Conservation (phyloP, 1,140 invertebrate species). For the Drosophila arizonae region DNA sequence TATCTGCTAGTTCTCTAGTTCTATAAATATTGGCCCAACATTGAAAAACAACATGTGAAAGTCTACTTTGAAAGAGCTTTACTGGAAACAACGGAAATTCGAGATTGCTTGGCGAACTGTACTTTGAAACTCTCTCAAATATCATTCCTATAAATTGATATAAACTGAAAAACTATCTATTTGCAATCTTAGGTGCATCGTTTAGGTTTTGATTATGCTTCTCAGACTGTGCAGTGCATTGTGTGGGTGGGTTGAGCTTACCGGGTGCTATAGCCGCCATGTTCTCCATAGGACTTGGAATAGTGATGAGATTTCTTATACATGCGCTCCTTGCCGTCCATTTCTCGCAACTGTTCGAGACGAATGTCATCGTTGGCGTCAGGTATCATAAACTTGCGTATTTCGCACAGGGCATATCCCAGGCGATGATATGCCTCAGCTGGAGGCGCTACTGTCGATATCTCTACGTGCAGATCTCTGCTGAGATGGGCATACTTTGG, state of each 20-base stretch:
- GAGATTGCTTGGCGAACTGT: no score
- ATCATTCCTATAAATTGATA: no score
- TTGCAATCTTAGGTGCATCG: no score
- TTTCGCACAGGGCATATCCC: slow-evolving; percentile 92
- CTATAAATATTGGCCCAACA: no score
- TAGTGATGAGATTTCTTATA: slow-evolving; percentile 81
- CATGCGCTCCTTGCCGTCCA: slow-evolving; percentile 83
- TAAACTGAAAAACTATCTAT: no score
- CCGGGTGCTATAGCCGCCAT: slow-evolving; percentile 69
- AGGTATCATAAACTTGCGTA: slow-evolving; percentile 88
- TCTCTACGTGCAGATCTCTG: slow-evolving; percentile 96
- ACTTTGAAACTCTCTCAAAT: no score
- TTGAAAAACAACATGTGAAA: no score
- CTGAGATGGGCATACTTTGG: slow-evolving; percentile 96
- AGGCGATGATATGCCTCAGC: slow-evolving; percentile 96
- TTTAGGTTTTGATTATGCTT: not conserved
- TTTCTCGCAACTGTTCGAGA: slow-evolving; percentile 89
- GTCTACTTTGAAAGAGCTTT: no score
- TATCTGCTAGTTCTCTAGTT: no score
- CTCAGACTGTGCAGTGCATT: not conserved
- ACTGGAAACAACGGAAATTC: no score
- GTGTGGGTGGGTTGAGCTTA: slow-evolving; percentile 15
- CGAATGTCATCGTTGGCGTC: slow-evolving; percentile 92
- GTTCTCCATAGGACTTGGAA: slow-evolving; percentile 75
- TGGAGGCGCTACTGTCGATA: slow-evolving; percentile 94